Base-by-base conservation (phyloP, 1,140 invertebrate genomes). In the Himalopsyche phryganea region DNA sequence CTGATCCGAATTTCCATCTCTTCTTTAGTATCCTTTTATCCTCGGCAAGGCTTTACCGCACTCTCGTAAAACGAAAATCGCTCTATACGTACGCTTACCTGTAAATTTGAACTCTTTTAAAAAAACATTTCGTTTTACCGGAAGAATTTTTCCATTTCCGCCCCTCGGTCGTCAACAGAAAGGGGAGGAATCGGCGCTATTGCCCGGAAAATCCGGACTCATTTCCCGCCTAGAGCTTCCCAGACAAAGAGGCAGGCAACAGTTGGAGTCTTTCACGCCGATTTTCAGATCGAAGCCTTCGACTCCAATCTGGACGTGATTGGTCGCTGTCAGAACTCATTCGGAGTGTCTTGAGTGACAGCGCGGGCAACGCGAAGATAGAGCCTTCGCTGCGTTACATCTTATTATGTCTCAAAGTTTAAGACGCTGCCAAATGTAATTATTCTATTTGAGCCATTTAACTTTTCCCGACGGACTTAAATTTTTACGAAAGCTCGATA, bases 301-400 rank as follows among this genome's bases (percentile, higher is more conserved):
- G 33, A 35, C 53, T 56, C 45, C 53, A 56, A 56, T 56, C 53
- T 56, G 53, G 19, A 38, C 45, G 45, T 56, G 53, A 56, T 56
- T 56, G 53, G 45, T 56, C 33, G 53, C 53, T 56, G 53, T 56
- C 53, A 49, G 44, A 49, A 45, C 53, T 56, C 53, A 45, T 56
- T 56, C 40, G 38, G 53, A 56, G 45, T 14, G 36, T 36, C n/a
- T n/a, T 14, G 47, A 55, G 38, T 55, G 52, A 55, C 52, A 47
- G 52, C 52, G 45, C 52, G 14, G n/a, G 51, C 19, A 54, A 45
- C 42, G 33, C 40, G 51, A 44, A 28, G 47, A 55, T 47, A 42
- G 52, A 55, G 45, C 46, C 38, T 28, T 3, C 23, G 23, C 23
- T 28, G 23, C 23, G 23, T 28, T 28, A 28, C 23, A 9, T 28